These are phyloP conservation scores for Jacana jacana DNA, from an alignment of 2,113 vertebrate genomes.

Conservation along the genomic window DNA sequence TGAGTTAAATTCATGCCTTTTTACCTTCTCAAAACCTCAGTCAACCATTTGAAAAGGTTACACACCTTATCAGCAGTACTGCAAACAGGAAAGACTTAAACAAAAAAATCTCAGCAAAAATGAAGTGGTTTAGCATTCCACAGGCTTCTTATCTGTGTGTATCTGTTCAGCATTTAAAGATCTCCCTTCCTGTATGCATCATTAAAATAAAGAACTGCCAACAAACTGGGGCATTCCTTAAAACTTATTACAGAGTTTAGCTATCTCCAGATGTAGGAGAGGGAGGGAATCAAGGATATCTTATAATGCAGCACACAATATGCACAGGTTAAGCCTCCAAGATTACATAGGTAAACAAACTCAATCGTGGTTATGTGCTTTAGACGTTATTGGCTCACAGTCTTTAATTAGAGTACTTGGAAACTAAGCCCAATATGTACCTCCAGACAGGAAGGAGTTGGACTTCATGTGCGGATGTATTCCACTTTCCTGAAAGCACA, in stretches of 20 bases:
- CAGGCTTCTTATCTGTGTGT: neutral
- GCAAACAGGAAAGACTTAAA: neutral
- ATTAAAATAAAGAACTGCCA: neutral
- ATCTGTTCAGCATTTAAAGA: neutral
- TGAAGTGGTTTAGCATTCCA: neutral
- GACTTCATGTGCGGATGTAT: neutral
- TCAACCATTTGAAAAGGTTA: neutral
- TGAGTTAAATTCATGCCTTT: neutral
- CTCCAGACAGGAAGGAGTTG: slow-evolving; percentile 37
- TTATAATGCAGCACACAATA: neutral
- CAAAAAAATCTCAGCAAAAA: neutral
- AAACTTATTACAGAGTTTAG: neutral
- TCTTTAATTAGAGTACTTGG: neutral
- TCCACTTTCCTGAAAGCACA: slow-evolving; percentile 22
- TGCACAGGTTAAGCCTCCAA: neutral
- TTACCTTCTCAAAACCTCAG: neutral
- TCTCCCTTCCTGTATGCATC: neutral
- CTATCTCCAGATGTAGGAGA: neutral
- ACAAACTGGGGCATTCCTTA: neutral
- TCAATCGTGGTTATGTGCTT: slow-evolving; percentile 20
- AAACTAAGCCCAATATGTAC: slow-evolving; percentile 7
- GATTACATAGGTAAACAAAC: slow-evolving; percentile 44
- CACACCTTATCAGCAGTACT: slow-evolving; percentile 1
- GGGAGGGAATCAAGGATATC: slow-evolving; percentile 22
- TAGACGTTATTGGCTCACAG: neutral